Percentiles rank a stretch among this genome's conserved stretches.
phyloP scores from a whole-genome alignment of 2,888 invertebrate genomes.

The Sepiola atlantica region DNA sequence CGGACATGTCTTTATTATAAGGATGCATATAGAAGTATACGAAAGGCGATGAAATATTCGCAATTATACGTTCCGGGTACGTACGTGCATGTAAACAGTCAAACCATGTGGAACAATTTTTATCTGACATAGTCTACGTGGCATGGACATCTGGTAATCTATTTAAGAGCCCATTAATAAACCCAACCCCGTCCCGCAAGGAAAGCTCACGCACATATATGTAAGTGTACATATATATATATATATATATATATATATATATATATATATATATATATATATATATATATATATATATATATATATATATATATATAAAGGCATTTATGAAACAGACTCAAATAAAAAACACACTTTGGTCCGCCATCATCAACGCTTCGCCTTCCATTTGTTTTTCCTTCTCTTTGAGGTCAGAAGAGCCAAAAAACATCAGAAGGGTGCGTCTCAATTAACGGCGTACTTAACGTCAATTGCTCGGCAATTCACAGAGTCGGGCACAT shows the following conservation, averaged over 20 bases:
- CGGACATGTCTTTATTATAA: too few relatives aligned
- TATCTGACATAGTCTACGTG: constrained; percentile 6
- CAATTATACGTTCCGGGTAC: background rate
- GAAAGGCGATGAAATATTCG: background rate
- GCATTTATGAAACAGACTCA: background rate
- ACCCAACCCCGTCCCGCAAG: background rate
- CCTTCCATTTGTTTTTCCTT: background rate
- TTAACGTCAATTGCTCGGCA: background rate
- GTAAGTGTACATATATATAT: too few relatives aligned
- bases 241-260: too few relatives aligned
- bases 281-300: background rate
- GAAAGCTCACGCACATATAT: too few relatives aligned
- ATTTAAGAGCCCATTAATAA: background rate
- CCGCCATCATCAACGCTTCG: background rate
- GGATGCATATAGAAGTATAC: too few relatives aligned
- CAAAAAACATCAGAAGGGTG: background rate
- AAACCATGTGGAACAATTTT: background rate
- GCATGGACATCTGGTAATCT: background rate
- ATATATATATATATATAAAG: background rate
- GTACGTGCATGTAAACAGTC: background rate
- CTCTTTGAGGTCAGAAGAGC: background rate
- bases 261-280: too few relatives aligned
- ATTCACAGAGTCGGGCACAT: background rate
- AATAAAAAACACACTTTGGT: background rate
- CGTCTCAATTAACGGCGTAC: background rate